Evolutionary conservation across 2,797 vertebrate genomes (phyloP).

Genomic region (Chiloscyllium punctatum): DNA sequence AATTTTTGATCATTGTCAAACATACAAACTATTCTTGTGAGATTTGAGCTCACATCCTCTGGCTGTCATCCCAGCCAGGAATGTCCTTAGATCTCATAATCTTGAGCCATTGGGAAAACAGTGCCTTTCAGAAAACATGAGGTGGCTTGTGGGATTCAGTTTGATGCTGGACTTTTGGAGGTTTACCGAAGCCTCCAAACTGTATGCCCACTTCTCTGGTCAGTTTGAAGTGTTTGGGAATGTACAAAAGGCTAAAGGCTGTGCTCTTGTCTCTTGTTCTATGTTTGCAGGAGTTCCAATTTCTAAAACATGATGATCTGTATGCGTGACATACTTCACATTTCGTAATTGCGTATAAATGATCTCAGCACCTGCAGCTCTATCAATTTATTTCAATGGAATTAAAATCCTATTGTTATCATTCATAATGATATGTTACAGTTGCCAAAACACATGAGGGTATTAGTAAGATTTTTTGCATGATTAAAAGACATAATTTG

Average conservation of each 20-base stretch:
- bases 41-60: background rate
- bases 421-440: background rate
- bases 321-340: background rate
- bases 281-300: background rate
- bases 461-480: background rate
- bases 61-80: background rate
- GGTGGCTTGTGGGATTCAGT: too few species aligned
- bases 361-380: background rate
- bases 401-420: background rate
- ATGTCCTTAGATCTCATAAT: background rate
- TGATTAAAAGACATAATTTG: background rate
- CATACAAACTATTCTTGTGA: background rate
- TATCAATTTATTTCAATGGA: background rate
- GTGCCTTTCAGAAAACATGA: background rate
- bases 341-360: background rate
- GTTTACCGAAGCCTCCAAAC: background rate
- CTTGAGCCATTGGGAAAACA: background rate
- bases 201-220: rapidly evolving
- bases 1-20: background rate
- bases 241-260: background rate
- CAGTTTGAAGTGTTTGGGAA: background rate
- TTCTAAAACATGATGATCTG: background rate
- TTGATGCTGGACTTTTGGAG: background rate
- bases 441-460: background rate
- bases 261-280: background rate